Evolutionary conservation across 2,888 invertebrate genomes (phyloP), one percentile per base, ranked within the genome.

Genomic region (Diogma glabrata): DNA sequence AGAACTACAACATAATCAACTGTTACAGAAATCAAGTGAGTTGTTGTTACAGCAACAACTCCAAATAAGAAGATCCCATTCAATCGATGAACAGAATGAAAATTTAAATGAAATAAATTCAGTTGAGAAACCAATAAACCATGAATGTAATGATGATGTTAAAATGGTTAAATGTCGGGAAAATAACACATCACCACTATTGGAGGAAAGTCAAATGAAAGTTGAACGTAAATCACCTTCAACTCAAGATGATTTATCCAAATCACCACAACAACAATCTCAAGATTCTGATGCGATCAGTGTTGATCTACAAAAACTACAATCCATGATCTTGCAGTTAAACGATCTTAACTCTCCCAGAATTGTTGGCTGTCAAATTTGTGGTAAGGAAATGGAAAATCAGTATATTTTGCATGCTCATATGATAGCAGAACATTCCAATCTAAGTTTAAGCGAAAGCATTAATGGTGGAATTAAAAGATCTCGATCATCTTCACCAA

Each of bases 261-360:
- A 46, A 46, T 24, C 48, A 14, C 51, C 51, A 28, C 51, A 36
- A 17, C 48, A 56, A 16, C 49, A 47, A 12, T 26, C 38, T 26
- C 56, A 57, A 22, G 71, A 67, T 47, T 71, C 76, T 4, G 78
- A 77, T 55, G 75, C 81, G 2, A 84, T 89, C 49, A 87, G 87
- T 58, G 87, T 90, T 66, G 90, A 91, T 66, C 72, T 92, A 12
- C 85, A 89, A 57, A 90, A 91, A 65, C 69, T 92, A 52, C 91
- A 92, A 68, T 87, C 87, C 17, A 94, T 90, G 91, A 87, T 88
- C 61, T 79, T 85, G 60, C 92, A 87, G 69, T 72, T 90, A 61
- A 94, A 88, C 68, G 89, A 87, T 58, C 71, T 88, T 46, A 85
- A 85, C 58, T 79, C 77, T 0, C 73, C 73, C 54, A 73, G 76